A percentile compares a stretch with the other conserved stretches of the same genome.
Conservation (phyloP, 2,888 invertebrate genomes). For the Lasioglossum figueresi region DNA sequence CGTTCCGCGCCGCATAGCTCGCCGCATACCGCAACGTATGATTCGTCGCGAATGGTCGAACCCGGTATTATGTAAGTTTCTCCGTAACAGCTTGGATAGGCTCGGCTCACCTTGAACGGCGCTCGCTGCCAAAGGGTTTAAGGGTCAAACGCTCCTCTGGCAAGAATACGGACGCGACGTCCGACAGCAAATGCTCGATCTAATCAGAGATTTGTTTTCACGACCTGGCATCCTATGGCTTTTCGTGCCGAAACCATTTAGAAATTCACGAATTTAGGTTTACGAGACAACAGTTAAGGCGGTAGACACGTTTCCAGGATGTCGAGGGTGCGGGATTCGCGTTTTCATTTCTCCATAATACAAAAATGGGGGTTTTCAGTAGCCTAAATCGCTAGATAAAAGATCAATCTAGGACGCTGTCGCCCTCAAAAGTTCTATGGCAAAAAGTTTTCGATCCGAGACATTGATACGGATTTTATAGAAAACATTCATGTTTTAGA, state of each 20-base stretch:
- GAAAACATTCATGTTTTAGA: no score
- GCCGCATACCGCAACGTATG: slow-evolving; percentile 51
- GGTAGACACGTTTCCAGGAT: no score
- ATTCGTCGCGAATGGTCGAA: slow-evolving; percentile 71
- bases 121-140: slow-evolving; percentile 56
- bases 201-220: slow-evolving; percentile 17
- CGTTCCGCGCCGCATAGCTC: slow-evolving; percentile 43
- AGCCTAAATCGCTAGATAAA: no score
- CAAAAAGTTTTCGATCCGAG: no score
- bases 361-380: no score
- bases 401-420: no score
- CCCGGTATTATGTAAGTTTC: slow-evolving; percentile 73
- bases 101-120: slow-evolving; percentile 66
- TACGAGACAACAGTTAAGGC: neutral
- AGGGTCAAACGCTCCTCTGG: slow-evolving; percentile 57
- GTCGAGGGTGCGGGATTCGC: no score
- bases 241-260: neutral
- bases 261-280: neutral
- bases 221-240: neutral
- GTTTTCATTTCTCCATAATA: no score
- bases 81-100: slow-evolving; percentile 73
- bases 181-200: slow-evolving; percentile 12
- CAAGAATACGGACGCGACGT: slow-evolving; percentile 28
- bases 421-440: no score
- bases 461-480: no score